These are phyloP conservation scores for Morpho achilles DNA, from an alignment of 2,888 invertebrate species.

Conservation along the genomic window DNA sequence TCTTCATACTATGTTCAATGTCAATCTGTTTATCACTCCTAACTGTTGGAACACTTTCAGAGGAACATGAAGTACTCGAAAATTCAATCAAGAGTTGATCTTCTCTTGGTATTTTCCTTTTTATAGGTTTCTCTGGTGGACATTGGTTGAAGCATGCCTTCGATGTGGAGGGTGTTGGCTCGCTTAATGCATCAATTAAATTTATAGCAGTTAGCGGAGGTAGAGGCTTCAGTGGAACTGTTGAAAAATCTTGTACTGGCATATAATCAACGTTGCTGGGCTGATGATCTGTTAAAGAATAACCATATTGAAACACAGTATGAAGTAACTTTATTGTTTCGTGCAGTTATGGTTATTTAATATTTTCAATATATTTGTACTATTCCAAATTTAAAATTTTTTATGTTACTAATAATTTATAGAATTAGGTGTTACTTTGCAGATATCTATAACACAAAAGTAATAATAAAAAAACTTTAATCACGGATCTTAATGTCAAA, in stretches of 20 bases:
- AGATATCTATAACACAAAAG: too few relatives aligned
- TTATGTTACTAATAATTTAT: too few relatives aligned
- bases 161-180: slow-evolving; percentile 52
- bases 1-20: slow-evolving; percentile 39
- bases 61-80: slow-evolving; percentile 55
- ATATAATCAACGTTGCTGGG: slow-evolving; percentile 36
- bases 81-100: slow-evolving; percentile 55
- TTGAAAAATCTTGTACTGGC: slow-evolving; percentile 49
- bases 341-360: too few relatives aligned
- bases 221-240: slow-evolving; percentile 23
- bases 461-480: too few relatives aligned
- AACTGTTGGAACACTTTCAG: slow-evolving; percentile 47
- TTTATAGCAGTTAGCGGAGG: slow-evolving; percentile 35
- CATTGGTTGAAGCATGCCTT: slow-evolving; percentile 44
- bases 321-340: too few relatives aligned
- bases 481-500: too few relatives aligned
- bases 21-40: slow-evolving; percentile 36
- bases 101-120: slow-evolving; percentile 39
- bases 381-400: too few relatives aligned
- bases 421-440: too few relatives aligned
- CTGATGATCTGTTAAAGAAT: slow-evolving; percentile 42
- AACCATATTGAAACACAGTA: not conserved
- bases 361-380: too few relatives aligned
- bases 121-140: slow-evolving; percentile 39
- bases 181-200: slow-evolving; percentile 56